Conservation (phyloP, 2,797 vertebrate species). For the Pygocentrus nattereri region DNA sequence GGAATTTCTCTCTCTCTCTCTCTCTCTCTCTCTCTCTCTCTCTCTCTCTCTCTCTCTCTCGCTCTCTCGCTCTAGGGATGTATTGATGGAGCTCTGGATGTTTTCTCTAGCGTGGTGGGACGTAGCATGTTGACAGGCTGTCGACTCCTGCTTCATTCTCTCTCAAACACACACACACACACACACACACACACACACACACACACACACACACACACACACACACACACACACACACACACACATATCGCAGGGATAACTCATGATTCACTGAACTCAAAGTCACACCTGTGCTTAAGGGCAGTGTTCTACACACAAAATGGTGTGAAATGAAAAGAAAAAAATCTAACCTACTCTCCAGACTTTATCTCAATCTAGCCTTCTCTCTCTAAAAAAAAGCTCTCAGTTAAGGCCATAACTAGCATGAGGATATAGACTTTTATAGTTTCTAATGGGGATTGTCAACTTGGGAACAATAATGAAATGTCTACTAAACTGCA, state of each 20-base stretch:
- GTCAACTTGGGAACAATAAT: no score
- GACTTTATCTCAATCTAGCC: background rate
- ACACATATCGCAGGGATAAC: background rate
- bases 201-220: background rate
- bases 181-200: background rate
- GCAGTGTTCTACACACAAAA: background rate
- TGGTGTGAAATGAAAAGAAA: background rate
- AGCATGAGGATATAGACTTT: no score
- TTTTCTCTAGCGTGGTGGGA: background rate
- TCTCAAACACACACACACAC: background rate
- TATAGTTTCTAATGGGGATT: no score
- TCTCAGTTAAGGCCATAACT: no score
- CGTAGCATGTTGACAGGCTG: constrained; percentile 37
- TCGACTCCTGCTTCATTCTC: constrained; percentile 62
- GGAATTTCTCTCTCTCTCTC: background rate
- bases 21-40: constrained; percentile 2
- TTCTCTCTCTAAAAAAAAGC: background rate
- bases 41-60: background rate
- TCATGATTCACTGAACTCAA: background rate
- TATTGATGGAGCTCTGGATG: background rate
- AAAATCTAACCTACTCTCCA: background rate
- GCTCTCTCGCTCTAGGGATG: background rate
- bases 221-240: background rate
- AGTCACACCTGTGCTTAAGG: background rate
- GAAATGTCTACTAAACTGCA: no score